Base-by-base conservation (phyloP, 2,888 invertebrate species). In the Heliconius cydno region DNA sequence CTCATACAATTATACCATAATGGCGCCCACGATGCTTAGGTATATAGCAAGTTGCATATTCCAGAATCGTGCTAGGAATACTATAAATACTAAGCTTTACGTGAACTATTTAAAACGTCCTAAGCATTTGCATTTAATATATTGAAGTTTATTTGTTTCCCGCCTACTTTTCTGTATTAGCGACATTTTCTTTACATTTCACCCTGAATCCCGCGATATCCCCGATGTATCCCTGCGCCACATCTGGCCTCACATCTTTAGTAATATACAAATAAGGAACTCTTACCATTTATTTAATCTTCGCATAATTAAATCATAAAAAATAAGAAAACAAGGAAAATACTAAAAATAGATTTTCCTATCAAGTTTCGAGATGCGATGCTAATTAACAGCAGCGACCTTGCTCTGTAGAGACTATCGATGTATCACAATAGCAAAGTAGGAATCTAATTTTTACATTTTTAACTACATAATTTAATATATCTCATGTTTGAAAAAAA, bases 251-350 rank as follows among this genome's bases (percentile, higher is more conserved):
- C n/a, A 60, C n/a, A n/a, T 60, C 12, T 25, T 63, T 63, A 63
- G 25, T 63, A 63, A 63, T 63, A 25, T 25, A n/a, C 10, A 63
- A 63, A 63, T 63, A 25, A 25, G 63, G 63, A 63, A 63, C n/a
- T 63, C 25, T 12, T 63, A 63, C 12, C 9, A n/a, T 12, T 25
- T 63, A 12, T 38, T 68, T 68, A n/a, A 41, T 22, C 10, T 38
- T 25, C 5, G 34, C 10, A 3, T 67, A n/a, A 34, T 19, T 34
- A 38, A 38, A 68, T 38, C 13, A 38, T 68, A 1, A 38, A n/a
- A 13, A 38, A 38, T 38, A 38, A 68, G 22, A 22, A n/a, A 68
- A 68, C 68, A n/a, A 68, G 68, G 68, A 68, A 68, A 68, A 38
- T 7, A 38, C 25, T 68, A 68, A 38, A 41, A 38, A 38, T 38